Evolutionary conservation across 2,888 invertebrate species (phyloP).

Genomic region (Mallateleia sp.): DNA sequence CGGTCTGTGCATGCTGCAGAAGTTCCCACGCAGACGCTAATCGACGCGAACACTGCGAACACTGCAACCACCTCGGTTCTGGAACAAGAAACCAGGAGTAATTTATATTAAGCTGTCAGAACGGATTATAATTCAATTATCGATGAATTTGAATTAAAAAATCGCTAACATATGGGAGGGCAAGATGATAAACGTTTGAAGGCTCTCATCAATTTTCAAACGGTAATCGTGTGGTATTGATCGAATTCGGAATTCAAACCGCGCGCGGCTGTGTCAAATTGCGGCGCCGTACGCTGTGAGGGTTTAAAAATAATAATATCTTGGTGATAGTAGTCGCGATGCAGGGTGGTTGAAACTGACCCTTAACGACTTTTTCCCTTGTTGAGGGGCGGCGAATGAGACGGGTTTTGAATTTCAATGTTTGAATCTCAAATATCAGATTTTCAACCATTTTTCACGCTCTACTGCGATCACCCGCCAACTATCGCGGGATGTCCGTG

Average conservation of each 20-base stretch:
- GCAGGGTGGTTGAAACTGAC: constrained; percentile 88
- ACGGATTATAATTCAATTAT: constrained; percentile 59
- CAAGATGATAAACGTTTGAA: constrained; percentile 50
- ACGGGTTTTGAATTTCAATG: constrained; percentile 90
- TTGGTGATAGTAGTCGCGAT: constrained; percentile 70
- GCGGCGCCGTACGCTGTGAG: constrained; percentile 66
- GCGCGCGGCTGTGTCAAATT: constrained; percentile 78
- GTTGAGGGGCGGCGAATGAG: constrained; percentile 81
- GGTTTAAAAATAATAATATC: constrained; percentile 80
- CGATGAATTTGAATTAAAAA: constrained; percentile 52
- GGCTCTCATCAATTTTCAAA: constrained; percentile 52
- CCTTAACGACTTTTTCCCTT: constrained; percentile 89
- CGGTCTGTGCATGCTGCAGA: constrained; percentile 98
- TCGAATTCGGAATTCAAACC: constrained; percentile 88
- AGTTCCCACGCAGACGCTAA: constrained; percentile 98
- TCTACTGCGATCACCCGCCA: constrained; percentile 83
- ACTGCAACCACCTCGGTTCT: constrained; percentile 98
- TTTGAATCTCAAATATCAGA: constrained; percentile 90
- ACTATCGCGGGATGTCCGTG: constrained; percentile 83
- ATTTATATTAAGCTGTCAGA: constrained; percentile 39
- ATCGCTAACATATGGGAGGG: constrained; percentile 1
- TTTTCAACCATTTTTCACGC: constrained; percentile 90
- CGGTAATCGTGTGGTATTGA: constrained; percentile 59
- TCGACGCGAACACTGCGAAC: constrained; percentile 97
- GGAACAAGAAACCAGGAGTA: constrained; percentile 90